phyloP scores from a whole-genome alignment of 2,113 vertebrate species.

The Lates calcarifer region DNA sequence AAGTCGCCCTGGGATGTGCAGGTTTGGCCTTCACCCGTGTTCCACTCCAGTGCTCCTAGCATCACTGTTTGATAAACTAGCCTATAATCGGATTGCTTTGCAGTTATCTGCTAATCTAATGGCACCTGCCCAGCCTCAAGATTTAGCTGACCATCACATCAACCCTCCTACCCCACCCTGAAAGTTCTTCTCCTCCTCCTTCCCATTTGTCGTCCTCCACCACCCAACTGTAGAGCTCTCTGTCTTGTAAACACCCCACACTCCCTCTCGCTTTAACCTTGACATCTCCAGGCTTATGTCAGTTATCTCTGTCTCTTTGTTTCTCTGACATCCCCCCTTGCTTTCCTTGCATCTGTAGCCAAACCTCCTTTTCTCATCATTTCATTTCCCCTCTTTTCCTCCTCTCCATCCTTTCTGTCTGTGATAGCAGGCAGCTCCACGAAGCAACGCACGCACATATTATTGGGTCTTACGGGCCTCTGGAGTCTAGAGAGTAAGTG shows the following conservation, averaged over 20 bases:
- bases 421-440: slow-evolving; percentile 21
- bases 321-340: background rate
- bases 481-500: slow-evolving; percentile 26
- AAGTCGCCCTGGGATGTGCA: slow-evolving; percentile 6
- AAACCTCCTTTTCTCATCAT: slow-evolving; percentile 19
- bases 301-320: background rate
- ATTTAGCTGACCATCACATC: slow-evolving; percentile 39
- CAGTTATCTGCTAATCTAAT: slow-evolving; percentile 65
- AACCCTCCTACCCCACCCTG: background rate
- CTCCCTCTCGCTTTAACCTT: slow-evolving; percentile 32
- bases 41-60: slow-evolving; percentile 28
- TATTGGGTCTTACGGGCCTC: background rate
- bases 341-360: background rate
- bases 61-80: slow-evolving; percentile 56
- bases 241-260: slow-evolving; percentile 31
- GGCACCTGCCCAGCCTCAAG: slow-evolving; percentile 38
- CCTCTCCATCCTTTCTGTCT: background rate
- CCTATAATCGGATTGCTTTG: slow-evolving; percentile 53
- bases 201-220: slow-evolving; percentile 18
- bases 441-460: slow-evolving; percentile 4
- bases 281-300: slow-evolving; percentile 8
- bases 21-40: slow-evolving; percentile 53
- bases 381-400: slow-evolving; percentile 20
- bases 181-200: slow-evolving; percentile 17
- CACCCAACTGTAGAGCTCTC: background rate